Evolutionary conservation across 2,797 vertebrate species (phyloP).

Genomic region (Rhinoraja longicauda): DNA sequence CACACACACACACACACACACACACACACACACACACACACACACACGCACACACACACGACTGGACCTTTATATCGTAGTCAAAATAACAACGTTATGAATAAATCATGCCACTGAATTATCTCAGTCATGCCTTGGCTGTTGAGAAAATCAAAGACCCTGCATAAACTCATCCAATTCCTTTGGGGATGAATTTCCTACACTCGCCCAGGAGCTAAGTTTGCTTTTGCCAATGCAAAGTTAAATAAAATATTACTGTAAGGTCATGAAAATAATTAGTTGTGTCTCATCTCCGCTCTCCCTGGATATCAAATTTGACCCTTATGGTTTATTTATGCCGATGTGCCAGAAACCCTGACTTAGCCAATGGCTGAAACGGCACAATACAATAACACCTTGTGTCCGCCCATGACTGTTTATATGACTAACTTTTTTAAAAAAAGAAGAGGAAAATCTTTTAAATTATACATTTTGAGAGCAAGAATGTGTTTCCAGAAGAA

Average conservation of each 20-base stretch:
- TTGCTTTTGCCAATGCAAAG: conserved; percentile 50
- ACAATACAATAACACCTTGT: conserved; percentile 18
- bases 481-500: too few relatives aligned
- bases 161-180: conserved; percentile 51
- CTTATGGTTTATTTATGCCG: conserved; percentile 66
- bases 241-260: conserved; percentile 65
- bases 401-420: conserved; percentile 32
- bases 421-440: neutral
- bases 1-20: too few relatives aligned
- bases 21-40: neutral
- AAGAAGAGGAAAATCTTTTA: conserved; percentile 4
- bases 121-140: conserved; percentile 48
- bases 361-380: conserved; percentile 41
- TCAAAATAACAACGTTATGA: conserved; percentile 54
- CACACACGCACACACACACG: conserved; percentile 28
- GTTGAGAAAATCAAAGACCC: conserved; percentile 51
- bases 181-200: conserved; percentile 51
- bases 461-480: neutral
- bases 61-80: conserved; percentile 47
- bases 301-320: conserved; percentile 62
- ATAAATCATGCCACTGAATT: conserved; percentile 58
- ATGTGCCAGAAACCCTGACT: conserved; percentile 50
- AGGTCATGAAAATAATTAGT: conserved; percentile 68
- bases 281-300: conserved; percentile 57
- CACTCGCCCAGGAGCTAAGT: conserved; percentile 48